phyloP scores from a whole-genome alignment of 2,113 vertebrate genomes.

The Castor canadensis region DNA sequence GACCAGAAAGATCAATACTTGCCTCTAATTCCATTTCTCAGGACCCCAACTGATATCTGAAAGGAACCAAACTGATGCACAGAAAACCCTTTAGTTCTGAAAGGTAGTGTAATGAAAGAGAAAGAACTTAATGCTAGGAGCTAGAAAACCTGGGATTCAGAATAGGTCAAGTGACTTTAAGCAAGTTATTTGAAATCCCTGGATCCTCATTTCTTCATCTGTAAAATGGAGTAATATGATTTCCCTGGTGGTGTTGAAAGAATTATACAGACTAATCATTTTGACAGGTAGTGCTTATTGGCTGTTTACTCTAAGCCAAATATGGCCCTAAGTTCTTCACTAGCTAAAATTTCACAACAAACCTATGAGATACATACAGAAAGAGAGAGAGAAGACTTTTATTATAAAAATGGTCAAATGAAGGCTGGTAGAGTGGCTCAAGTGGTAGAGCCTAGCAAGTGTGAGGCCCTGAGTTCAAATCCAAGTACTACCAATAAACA shows the following conservation, averaged over 20 bases:
- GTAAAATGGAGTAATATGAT: neutral
- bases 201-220: neutral
- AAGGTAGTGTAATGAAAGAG: neutral
- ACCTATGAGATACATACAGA: neutral
- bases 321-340: neutral
- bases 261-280: neutral
- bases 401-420: conserved; percentile 7
- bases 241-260: neutral
- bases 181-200: neutral
- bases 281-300: neutral
- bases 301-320: neutral
- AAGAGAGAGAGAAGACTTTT: neutral
- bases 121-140: neutral
- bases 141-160: neutral
- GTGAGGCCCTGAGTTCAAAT: too few species aligned
- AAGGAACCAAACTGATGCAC: neutral
- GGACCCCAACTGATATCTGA: neutral
- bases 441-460: neutral
- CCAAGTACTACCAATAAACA: too few species aligned
- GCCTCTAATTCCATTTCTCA: neutral
- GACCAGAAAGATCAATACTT: neutral
- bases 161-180: neutral
- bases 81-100: neutral
- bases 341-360: neutral
- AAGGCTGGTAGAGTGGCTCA: neutral